A percentile compares a stretch with the other conserved stretches of the same genome.
phyloP scores from a whole-genome alignment of 2,888 invertebrate genomes.

The Ornithoptera alexandrae region DNA sequence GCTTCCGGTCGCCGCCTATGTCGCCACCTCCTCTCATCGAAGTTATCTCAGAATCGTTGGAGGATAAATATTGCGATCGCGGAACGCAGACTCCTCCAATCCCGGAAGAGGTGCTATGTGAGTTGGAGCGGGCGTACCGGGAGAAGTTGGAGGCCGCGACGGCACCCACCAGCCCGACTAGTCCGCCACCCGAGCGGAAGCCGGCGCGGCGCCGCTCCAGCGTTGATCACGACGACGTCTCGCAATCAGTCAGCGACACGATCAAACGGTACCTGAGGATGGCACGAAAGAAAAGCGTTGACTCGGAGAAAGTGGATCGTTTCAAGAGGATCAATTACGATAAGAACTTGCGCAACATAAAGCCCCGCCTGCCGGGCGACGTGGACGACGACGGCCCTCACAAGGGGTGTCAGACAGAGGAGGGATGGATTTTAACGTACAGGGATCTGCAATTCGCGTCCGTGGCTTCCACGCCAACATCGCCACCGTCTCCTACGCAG shows the following conservation, averaged over 20 bases:
- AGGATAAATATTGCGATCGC: conserved; percentile 74
- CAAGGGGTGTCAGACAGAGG: conserved; percentile 89
- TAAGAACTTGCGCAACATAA: conserved; percentile 89
- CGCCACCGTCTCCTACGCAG: conserved; percentile 74
- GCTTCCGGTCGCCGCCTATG: conserved; percentile 62
- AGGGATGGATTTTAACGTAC: conserved; percentile 84
- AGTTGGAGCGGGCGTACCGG: conserved; percentile 70
- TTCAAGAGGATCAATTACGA: conserved; percentile 95
- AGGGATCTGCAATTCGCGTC: conserved; percentile 63
- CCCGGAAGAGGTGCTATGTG: conserved; percentile 75
- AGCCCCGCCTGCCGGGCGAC: conserved; percentile 87
- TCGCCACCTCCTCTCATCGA: conserved; percentile 85
- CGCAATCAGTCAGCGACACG: conserved; percentile 92
- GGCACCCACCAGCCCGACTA: conserved; percentile 65
- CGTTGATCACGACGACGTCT: conserved; percentile 91
- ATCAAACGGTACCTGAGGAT: conserved; percentile 91
- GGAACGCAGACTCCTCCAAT: conserved; percentile 83
- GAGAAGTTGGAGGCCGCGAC: conserved; percentile 68
- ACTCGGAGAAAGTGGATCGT: conserved; percentile 88
- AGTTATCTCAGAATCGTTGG: conserved; percentile 81
- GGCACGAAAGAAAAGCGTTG: conserved; percentile 92
- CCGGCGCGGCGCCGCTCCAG: conserved; percentile 84
- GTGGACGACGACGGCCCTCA: conserved; percentile 88
- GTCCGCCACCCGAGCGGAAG: conserved; percentile 62
- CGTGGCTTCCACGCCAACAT: conserved; percentile 70